Conservation (phyloP, 2,797 vertebrate species). For the Hippocampus kuda region DNA sequence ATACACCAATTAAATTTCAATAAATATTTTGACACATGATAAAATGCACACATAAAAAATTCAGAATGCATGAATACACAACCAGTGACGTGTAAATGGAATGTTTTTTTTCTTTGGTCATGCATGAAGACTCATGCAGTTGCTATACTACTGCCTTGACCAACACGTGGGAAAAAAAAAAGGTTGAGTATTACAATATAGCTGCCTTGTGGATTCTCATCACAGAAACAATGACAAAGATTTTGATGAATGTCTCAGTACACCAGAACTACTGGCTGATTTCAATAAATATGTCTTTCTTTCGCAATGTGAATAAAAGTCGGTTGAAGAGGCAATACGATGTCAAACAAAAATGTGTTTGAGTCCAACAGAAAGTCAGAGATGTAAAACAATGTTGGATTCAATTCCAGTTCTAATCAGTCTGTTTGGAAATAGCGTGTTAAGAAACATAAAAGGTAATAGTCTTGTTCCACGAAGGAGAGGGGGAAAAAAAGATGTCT, state of each 20-base stretch:
- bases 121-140: conserved; percentile 50
- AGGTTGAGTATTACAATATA: conserved; percentile 26
- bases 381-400: conserved; percentile 18
- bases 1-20: background rate
- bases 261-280: background rate
- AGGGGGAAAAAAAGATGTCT: conserved; percentile 26
- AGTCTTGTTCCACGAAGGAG: conserved; percentile 36
- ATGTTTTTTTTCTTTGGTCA: conserved; percentile 61
- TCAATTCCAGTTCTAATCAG: conserved; percentile 42
- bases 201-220: conserved; percentile 50
- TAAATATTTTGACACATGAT: background rate
- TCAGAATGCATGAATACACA: conserved; percentile 6
- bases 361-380: conserved; percentile 11
- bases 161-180: conserved; percentile 28
- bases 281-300: conserved; percentile 10
- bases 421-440: conserved; percentile 29
- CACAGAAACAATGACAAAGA: conserved; percentile 28
- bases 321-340: conserved; percentile 27
- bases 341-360: background rate
- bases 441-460: conserved; percentile 23
- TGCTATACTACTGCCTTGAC: conserved; percentile 27
- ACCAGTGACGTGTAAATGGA: conserved; percentile 23
- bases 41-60: conserved; percentile 2
- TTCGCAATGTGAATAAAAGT: conserved; percentile 47
- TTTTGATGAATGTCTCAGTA: conserved; percentile 1